phyloP scores from a whole-genome alignment of 2,888 invertebrate genomes.

The Cyclophora albipunctata region DNA sequence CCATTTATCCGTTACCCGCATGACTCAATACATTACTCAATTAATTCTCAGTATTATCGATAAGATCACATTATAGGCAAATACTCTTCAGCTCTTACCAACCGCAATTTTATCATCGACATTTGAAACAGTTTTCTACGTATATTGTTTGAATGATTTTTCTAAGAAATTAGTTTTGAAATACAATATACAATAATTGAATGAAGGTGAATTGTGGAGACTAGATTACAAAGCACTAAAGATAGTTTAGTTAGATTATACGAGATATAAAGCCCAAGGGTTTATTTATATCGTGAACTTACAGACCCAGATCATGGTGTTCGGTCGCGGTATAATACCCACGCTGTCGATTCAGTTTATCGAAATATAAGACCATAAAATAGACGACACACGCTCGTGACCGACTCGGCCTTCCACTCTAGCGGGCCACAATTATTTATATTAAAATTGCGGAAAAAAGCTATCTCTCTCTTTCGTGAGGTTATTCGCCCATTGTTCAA shows the following conservation, averaged over 20 bases:
- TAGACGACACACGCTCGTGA: conserved; percentile 49
- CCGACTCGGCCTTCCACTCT: conserved; percentile 47
- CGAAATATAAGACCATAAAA: conserved; percentile 34
- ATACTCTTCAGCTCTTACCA: neutral
- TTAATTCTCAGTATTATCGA: conserved; percentile 14
- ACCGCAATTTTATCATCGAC: too few relatives aligned
- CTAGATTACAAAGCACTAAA: too few relatives aligned
- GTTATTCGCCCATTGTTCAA: conserved; percentile 46
- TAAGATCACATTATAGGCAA: conserved; percentile 1
- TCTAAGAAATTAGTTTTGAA: too few relatives aligned
- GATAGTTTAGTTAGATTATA: too few relatives aligned
- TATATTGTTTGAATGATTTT: too few relatives aligned
- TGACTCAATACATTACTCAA: neutral
- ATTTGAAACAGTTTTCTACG: too few relatives aligned
- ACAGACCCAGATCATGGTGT: conserved; percentile 11
- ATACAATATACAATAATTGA: too few relatives aligned
- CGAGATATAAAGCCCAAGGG: too few relatives aligned
- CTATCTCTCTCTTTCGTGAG: conserved; percentile 38
- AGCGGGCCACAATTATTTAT: conserved; percentile 51
- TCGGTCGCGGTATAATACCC: conserved; percentile 15
- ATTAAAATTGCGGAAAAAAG: conserved; percentile 57
- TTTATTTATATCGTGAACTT: conserved; percentile 4
- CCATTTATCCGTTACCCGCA: too few relatives aligned
- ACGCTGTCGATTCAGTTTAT: conserved; percentile 27
- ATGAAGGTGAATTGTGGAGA: too few relatives aligned